phyloP scores from a whole-genome alignment of 1,140 invertebrate genomes.

The Dolichoris vasculosae region DNA sequence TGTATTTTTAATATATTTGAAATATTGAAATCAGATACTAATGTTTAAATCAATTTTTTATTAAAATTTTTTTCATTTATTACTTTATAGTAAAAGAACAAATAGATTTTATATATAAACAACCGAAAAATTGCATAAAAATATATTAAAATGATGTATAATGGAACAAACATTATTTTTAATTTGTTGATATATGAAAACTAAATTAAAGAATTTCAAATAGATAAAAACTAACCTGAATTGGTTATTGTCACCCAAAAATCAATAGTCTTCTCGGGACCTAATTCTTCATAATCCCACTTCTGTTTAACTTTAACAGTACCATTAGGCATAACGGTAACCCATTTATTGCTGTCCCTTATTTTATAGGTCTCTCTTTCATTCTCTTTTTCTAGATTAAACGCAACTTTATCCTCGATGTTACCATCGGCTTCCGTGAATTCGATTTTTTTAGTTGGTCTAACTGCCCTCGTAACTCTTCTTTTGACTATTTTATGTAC shows the following conservation, averaged over 20 bases:
- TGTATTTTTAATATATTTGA: no score
- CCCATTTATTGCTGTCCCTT: slow-evolving; percentile 94
- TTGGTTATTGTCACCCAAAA: slow-evolving; percentile 97
- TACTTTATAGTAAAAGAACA: no score
- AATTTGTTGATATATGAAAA: background rate
- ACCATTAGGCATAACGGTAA: slow-evolving; percentile 92
- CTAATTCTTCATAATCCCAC: slow-evolving; percentile 96
- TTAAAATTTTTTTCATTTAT: no score
- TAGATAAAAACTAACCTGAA: slow-evolving; percentile 77
- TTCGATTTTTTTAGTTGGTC: slow-evolving; percentile 93
- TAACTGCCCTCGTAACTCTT: slow-evolving; percentile 88
- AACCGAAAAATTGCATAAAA: no score
- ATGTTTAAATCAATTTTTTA: no score
- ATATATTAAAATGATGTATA: no score
- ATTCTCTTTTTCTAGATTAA: slow-evolving; percentile 92
- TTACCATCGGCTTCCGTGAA: slow-evolving; percentile 94
- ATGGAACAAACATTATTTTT: background rate
- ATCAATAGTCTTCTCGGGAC: slow-evolving; percentile 96
- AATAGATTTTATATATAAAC: no score
- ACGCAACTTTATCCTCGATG: slow-evolving; percentile 89
- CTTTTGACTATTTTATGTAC: slow-evolving; percentile 84
- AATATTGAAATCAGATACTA: no score
- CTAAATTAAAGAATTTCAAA: background rate
- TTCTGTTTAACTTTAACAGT: slow-evolving; percentile 95
- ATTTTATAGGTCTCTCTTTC: slow-evolving; percentile 95